Evolutionary conservation across 2,888 invertebrate species (phyloP).

Genomic region (Mermis nigrescens): DNA sequence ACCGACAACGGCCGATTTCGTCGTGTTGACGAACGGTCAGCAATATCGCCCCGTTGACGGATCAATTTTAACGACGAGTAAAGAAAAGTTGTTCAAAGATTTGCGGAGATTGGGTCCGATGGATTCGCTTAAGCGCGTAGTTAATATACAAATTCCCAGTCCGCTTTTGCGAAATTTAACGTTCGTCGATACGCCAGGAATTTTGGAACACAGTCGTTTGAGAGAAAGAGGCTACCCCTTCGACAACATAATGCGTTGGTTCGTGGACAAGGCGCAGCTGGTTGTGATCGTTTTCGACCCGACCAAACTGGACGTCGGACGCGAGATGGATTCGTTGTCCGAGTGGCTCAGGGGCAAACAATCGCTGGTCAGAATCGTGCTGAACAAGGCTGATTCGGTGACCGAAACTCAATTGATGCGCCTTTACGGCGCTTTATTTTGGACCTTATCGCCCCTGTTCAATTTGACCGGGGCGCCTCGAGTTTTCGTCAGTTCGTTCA

Average conservation of each 20-base stretch:
- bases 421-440: slow-evolving; percentile 76
- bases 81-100: too few species aligned
- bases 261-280: slow-evolving; percentile 75
- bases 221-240: slow-evolving; percentile 78
- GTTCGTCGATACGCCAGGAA: slow-evolving; percentile 85
- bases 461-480: slow-evolving; percentile 77
- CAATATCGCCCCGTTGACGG: slow-evolving; percentile 67
- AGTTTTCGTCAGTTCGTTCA: slow-evolving; percentile 58
- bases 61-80: slow-evolving; percentile 49
- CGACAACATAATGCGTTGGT: slow-evolving; percentile 90
- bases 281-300: slow-evolving; percentile 88
- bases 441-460: slow-evolving; percentile 90
- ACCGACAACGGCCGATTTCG: slow-evolving; percentile 41
- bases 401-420: slow-evolving; percentile 76
- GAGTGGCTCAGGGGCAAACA: slow-evolving; percentile 53
- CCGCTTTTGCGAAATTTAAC: slow-evolving; percentile 42
- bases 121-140: slow-evolving; percentile 40
- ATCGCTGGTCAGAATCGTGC: slow-evolving; percentile 70
- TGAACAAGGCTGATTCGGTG: slow-evolving; percentile 82
- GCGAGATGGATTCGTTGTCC: slow-evolving; percentile 77
- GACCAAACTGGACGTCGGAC: slow-evolving; percentile 78
- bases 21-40: slow-evolving; percentile 61
- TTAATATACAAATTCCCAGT: slow-evolving; percentile 20
- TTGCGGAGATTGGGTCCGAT: too few species aligned
- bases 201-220: slow-evolving; percentile 67